phyloP scores from a whole-genome alignment of 1,140 invertebrate species.

The Sitobion miscanthi region DNA sequence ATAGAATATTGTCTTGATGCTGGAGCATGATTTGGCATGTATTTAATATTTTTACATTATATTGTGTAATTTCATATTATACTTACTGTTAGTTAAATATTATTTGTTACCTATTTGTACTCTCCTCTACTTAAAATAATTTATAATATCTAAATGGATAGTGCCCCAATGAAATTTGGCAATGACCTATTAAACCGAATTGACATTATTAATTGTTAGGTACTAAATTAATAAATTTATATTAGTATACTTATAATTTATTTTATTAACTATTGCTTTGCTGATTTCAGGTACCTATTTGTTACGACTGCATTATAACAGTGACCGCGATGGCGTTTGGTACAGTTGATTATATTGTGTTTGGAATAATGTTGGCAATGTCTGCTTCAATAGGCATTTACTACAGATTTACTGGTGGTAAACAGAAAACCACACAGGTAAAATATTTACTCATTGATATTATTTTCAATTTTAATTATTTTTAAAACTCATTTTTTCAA shows the following conservation, averaged over 20 bases:
- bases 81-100: neutral
- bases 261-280: neutral
- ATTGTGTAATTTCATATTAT: neutral
- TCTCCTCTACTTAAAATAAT: neutral
- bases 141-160: neutral
- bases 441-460: neutral
- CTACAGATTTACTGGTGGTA: conserved; percentile 83
- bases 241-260: neutral
- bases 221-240: neutral
- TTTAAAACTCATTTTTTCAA: conserved; percentile 62
- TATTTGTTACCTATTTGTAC: neutral
- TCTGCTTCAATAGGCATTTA: conserved; percentile 80
- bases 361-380: conserved; percentile 68
- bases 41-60: neutral
- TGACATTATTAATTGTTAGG: neutral
- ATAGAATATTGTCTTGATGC: neutral
- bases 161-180: neutral
- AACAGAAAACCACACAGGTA: conserved; percentile 83
- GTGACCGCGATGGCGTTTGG: conserved; percentile 31
- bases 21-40: neutral
- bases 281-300: neutral
- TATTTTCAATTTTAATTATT: neutral
- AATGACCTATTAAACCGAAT: neutral
- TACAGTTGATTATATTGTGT: conserved; percentile 71
- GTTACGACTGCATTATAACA: neutral